Evolutionary conservation across 2,888 invertebrate genomes (phyloP).

Genomic region (Glaucopsyche alexis): DNA sequence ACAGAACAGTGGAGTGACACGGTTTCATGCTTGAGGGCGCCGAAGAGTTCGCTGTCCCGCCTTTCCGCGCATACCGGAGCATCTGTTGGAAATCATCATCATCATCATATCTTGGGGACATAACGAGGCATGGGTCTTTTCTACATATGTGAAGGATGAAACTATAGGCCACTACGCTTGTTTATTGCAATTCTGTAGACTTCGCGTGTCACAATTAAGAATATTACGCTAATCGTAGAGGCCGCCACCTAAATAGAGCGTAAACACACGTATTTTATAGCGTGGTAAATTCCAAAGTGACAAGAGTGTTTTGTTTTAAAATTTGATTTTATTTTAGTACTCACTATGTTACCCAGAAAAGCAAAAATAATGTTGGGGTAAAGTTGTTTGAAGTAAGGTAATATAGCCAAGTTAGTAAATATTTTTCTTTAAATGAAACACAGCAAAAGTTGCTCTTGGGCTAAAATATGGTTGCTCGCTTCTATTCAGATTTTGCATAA

Average conservation of each 20-base stretch:
- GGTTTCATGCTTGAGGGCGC: constrained; percentile 94
- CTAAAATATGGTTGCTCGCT: neutral
- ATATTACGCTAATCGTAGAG: no score
- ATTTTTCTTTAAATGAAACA: neutral
- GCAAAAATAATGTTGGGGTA: neutral
- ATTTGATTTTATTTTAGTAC: no score
- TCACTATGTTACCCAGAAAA: neutral
- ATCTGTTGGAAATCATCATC: constrained; percentile 63
- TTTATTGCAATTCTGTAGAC: no score
- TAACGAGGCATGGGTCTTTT: no score
- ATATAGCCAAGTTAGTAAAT: neutral
- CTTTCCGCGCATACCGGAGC: constrained; percentile 89
- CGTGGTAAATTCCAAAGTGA: no score
- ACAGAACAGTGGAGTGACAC: constrained; percentile 91
- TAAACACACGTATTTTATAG: no score
- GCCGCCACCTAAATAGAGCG: no score
- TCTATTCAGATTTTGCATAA: neutral
- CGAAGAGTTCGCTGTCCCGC: constrained; percentile 87
- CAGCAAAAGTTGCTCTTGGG: neutral
- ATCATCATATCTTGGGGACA: neutral
- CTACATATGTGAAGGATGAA: no score
- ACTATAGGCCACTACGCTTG: no score
- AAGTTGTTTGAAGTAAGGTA: neutral
- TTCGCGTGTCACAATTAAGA: no score
- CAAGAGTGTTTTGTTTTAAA: no score